phyloP scores from a whole-genome alignment of 2,888 invertebrate species.

The Phasia obesa region DNA sequence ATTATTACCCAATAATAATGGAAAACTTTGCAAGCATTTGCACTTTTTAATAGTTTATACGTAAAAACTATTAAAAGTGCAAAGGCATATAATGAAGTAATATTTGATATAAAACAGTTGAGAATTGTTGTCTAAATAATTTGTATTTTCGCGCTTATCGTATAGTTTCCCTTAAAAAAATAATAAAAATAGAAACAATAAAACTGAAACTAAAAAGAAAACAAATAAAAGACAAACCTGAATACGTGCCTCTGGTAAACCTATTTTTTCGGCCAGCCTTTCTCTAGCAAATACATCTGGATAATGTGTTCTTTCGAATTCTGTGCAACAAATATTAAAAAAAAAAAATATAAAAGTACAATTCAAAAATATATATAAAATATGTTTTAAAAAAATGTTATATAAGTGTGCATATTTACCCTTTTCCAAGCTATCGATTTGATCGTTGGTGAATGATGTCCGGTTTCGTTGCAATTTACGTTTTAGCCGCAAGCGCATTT shows the following conservation, averaged over 20 bases:
- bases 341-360: background rate
- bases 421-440: conserved; percentile 99
- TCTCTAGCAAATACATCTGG: conserved; percentile 98
- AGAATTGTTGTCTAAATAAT: too few relatives aligned
- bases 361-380: background rate
- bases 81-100: too few relatives aligned
- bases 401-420: conserved; percentile 85
- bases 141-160: too few relatives aligned
- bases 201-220: conserved; percentile 75
- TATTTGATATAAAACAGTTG: too few relatives aligned
- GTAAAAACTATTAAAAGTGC: too few relatives aligned
- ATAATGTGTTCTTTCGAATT: conserved; percentile 98
- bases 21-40: too few relatives aligned
- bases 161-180: too few relatives aligned
- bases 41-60: too few relatives aligned
- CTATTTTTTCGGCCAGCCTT: conserved; percentile 97
- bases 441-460: conserved; percentile 99
- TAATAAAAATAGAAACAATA: conserved; percentile 19
- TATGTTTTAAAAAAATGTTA: background rate
- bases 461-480: conserved; percentile 98
- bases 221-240: conserved; percentile 90
- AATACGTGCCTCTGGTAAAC: conserved; percentile 99
- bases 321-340: conserved; percentile 83
- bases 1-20: too few relatives aligned
- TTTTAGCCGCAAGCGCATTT: conserved; percentile 95